Evolutionary conservation across 30 jellyfish, hydroid and myxozoan genomes (phyloP).

Genomic region (Hydra vulgaris): DNA sequence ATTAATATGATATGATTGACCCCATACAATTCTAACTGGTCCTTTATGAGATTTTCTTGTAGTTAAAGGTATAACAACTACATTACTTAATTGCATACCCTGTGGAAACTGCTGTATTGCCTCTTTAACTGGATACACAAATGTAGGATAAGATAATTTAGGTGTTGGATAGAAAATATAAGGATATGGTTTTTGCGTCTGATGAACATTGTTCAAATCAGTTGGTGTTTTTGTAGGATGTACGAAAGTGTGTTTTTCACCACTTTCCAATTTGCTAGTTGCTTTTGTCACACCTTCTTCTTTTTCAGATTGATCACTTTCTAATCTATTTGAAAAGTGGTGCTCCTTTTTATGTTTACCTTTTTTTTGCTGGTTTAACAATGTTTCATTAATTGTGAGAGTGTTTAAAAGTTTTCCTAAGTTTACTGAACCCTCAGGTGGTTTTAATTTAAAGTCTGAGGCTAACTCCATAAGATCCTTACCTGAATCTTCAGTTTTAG

Average conservation of each 20-base stretch:
- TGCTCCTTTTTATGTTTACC: neutral
- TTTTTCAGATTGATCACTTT: too few relatives aligned
- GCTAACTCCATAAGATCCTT: neutral
- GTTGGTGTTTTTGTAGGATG: conserved; percentile 1
- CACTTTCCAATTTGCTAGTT: neutral
- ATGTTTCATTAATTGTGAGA: neutral
- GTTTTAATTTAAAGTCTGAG: neutral
- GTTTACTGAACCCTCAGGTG: neutral
- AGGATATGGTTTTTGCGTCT: neutral
- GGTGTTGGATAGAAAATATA: neutral
- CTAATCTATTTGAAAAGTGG: neutral
- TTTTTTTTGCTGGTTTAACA: neutral
- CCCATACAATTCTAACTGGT: neutral
- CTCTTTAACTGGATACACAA: neutral
- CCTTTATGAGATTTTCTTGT: neutral
- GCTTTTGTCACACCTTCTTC: neutral
- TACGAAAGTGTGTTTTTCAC: neutral
- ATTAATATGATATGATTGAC: neutral
- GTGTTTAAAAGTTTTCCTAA: neutral
- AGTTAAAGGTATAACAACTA: neutral
- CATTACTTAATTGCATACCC: neutral
- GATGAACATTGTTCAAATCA: neutral
- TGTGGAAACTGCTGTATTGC: neutral
- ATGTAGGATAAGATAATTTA: neutral
- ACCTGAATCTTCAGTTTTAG: neutral